Conservation (phyloP, 2,797 vertebrate genomes). For the Macropus fuliginosus region DNA sequence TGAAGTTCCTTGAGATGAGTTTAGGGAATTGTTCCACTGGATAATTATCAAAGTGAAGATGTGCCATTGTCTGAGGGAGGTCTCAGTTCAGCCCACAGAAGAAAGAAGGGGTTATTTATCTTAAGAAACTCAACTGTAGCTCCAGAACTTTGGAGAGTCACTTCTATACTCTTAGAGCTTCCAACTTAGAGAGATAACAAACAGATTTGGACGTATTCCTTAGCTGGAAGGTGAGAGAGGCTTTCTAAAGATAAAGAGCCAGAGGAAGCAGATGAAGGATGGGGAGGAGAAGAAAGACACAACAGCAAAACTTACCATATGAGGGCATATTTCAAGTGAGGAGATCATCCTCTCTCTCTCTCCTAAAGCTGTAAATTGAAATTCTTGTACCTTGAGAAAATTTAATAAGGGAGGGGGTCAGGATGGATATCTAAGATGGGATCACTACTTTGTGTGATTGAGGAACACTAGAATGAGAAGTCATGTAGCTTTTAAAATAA, state of each 20-base stretch:
- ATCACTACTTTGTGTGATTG: not conserved
- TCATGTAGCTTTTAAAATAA: not conserved
- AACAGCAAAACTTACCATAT: not conserved
- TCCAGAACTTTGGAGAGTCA: not conserved
- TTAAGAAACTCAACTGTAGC: not conserved
- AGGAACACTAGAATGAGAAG: not conserved
- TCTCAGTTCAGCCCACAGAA: not conserved
- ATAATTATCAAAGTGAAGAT: not conserved
- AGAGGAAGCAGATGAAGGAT: not conserved
- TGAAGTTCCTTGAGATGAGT: not conserved
- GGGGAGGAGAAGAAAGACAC: not conserved
- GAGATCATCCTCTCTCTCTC: not conserved
- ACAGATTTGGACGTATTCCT: not conserved
- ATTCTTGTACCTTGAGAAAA: not conserved
- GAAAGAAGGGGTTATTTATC: not conserved
- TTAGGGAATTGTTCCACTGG: not conserved
- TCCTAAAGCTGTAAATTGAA: not conserved
- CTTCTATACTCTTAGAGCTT: not conserved
- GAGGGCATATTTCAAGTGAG: not conserved
- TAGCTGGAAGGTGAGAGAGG: not conserved
- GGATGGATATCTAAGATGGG: not conserved
- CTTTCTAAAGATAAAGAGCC: not conserved
- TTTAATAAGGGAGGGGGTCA: not conserved
- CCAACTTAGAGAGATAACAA: not conserved
- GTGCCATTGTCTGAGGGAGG: not conserved